Evolutionary conservation across 2,888 invertebrate genomes (phyloP).

Genomic region (Allolobophora icterica): DNA sequence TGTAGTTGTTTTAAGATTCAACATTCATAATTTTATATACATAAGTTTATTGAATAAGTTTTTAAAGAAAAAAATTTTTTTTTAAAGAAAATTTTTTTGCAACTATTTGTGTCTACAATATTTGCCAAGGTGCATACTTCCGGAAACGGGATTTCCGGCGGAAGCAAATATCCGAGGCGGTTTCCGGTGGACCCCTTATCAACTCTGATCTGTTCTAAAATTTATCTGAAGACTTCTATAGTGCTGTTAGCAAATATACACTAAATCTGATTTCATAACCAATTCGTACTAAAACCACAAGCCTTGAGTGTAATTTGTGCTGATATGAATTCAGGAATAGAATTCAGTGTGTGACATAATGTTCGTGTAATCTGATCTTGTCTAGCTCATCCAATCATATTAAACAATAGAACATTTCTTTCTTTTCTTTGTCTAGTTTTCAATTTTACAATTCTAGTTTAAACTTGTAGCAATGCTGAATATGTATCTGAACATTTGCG

Average conservation of each 20-base stretch:
- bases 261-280: not conserved
- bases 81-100: too few species aligned
- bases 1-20: too few species aligned
- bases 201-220: not conserved
- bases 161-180: too few species aligned
- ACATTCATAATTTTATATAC: too few species aligned
- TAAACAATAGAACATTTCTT: not conserved
- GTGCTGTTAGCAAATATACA: not conserved
- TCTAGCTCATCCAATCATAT: not conserved
- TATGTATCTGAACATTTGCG: too few species aligned
- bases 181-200: too few species aligned
- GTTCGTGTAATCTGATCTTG: not conserved
- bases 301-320: not conserved
- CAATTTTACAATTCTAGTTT: not conserved
- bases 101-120: too few species aligned
- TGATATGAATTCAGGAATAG: not conserved
- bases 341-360: not conserved
- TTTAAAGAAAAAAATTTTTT: too few species aligned
- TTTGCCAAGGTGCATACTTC: too few species aligned
- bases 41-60: too few species aligned
- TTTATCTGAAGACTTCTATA: not conserved
- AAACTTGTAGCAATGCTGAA: too few species aligned
- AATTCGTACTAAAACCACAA: not conserved
- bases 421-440: not conserved
- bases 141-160: too few species aligned